Evolutionary conservation across 2,888 invertebrate species (phyloP).

Genomic region (Trachelus troglodyta): DNA sequence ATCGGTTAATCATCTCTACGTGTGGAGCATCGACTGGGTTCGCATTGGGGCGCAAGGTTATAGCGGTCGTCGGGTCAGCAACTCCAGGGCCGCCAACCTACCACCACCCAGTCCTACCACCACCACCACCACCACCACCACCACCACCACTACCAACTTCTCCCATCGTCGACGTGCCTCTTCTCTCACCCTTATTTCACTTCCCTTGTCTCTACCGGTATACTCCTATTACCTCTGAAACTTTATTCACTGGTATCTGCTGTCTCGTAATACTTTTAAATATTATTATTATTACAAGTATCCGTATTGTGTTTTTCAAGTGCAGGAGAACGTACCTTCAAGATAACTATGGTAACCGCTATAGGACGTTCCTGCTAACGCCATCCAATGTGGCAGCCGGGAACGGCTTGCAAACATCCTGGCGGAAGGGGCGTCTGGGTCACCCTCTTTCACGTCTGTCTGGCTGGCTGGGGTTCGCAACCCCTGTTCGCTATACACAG

Average conservation of each 20-base stretch:
- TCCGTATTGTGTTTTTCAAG: background rate
- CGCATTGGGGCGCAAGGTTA: slow-evolving; percentile 56
- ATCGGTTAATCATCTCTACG: background rate
- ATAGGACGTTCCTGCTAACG: slow-evolving; percentile 16
- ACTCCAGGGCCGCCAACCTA: slow-evolving; percentile 53
- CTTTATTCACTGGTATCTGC: background rate
- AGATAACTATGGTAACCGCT: background rate
- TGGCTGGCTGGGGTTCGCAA: slow-evolving; percentile 57
- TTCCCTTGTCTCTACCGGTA: slow-evolving; percentile 10
- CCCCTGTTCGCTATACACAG: slow-evolving; percentile 32
- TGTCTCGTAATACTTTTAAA: background rate
- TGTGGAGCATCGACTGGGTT: background rate
- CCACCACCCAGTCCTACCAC: slow-evolving; percentile 10
- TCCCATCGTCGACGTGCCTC: background rate
- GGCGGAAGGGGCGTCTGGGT: slow-evolving; percentile 61
- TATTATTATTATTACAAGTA: background rate
- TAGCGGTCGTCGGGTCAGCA: slow-evolving; percentile 65
- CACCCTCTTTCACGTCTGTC: slow-evolving; percentile 60
- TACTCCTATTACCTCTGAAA: background rate
- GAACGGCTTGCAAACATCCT: slow-evolving; percentile 42
- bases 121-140: slow-evolving; percentile 15
- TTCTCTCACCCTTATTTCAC: background rate
- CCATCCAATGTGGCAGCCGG: slow-evolving; percentile 43
- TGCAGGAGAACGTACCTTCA: background rate
- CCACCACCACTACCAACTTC: slow-evolving; percentile 16